Evolutionary conservation across 2,888 invertebrate genomes (phyloP).

Genomic region (Pocota personata): DNA sequence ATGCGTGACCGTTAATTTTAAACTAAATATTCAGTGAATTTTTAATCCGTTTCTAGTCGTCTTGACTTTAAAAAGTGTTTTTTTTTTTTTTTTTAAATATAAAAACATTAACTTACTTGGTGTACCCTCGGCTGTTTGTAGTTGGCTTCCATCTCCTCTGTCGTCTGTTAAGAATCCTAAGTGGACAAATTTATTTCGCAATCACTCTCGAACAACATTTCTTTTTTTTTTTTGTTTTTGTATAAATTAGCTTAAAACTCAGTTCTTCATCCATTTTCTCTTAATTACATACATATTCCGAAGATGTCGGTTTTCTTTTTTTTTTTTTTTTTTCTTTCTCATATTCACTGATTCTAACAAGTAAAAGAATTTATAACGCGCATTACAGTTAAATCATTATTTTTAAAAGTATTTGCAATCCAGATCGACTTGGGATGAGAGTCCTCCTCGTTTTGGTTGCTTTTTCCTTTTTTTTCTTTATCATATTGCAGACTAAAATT

Average conservation of each 20-base stretch:
- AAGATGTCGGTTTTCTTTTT: constrained; percentile 19
- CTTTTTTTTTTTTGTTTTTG: constrained; percentile 8
- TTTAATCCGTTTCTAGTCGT: background rate
- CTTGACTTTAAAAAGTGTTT: background rate
- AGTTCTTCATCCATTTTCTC: constrained; percentile 30
- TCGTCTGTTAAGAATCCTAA: background rate
- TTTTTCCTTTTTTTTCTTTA: background rate
- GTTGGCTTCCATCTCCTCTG: background rate
- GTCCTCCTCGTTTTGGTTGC: background rate
- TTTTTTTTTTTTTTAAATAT: no score
- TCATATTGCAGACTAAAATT: constrained; percentile 46
- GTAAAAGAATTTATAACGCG: constrained; percentile 58
- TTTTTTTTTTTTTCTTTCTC: constrained; percentile 23
- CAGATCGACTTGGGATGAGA: background rate
- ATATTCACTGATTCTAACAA: constrained; percentile 61
- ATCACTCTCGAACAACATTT: constrained; percentile 49
- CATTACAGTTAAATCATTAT: constrained; percentile 48
- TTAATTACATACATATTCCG: constrained; percentile 51
- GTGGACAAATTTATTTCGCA: constrained; percentile 65
- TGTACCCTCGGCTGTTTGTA: background rate
- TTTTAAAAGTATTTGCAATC: constrained; percentile 41
- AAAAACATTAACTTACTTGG: background rate
- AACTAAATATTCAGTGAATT: background rate
- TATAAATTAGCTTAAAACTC: constrained; percentile 63
- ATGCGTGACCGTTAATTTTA: background rate